A percentile compares a stretch with the other conserved stretches of the same genome.
phyloP scores from a whole-genome alignment of 2,113 vertebrate genomes.

The Lagopus muta region DNA sequence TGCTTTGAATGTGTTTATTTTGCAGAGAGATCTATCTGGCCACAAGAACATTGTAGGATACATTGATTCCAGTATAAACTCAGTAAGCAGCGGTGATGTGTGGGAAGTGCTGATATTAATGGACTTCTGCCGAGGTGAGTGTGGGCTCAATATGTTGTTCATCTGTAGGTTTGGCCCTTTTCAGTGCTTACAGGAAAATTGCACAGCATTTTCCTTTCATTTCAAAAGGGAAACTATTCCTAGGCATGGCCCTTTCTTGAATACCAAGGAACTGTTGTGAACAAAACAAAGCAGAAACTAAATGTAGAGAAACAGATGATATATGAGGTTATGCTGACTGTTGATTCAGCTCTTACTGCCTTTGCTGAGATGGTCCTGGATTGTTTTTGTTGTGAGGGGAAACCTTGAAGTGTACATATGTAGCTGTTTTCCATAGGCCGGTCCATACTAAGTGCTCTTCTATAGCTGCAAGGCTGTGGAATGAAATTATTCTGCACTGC shows the following conservation, averaged over 20 bases:
- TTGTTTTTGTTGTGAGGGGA: background rate
- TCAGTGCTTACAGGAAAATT: background rate
- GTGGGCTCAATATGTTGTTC: rapidly evolving
- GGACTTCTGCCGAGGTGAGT: slow-evolving; percentile 96
- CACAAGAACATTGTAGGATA: slow-evolving; percentile 98
- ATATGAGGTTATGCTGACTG: rapidly evolving
- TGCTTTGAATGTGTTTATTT: background rate
- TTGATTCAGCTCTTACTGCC: background rate
- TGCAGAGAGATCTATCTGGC: slow-evolving; percentile 91
- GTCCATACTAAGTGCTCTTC: background rate
- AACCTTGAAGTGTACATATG: background rate
- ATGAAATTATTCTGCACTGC: background rate
- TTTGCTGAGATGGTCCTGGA: background rate
- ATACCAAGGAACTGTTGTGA: background rate
- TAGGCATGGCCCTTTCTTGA: background rate
- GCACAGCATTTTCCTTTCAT: background rate
- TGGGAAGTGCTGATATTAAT: slow-evolving; percentile 98
- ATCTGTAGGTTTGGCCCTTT: background rate
- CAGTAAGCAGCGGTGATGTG: slow-evolving; percentile 91
- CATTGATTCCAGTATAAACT: slow-evolving; percentile 94
- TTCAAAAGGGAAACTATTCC: background rate
- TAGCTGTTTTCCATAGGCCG: background rate
- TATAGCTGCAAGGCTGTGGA: background rate
- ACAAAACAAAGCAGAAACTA: background rate
- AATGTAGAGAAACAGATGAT: background rate